Evolutionary conservation across 1,140 invertebrate genomes (phyloP), one percentile per base, ranked within the genome.

Genomic region (Glossosoma conforme): DNA sequence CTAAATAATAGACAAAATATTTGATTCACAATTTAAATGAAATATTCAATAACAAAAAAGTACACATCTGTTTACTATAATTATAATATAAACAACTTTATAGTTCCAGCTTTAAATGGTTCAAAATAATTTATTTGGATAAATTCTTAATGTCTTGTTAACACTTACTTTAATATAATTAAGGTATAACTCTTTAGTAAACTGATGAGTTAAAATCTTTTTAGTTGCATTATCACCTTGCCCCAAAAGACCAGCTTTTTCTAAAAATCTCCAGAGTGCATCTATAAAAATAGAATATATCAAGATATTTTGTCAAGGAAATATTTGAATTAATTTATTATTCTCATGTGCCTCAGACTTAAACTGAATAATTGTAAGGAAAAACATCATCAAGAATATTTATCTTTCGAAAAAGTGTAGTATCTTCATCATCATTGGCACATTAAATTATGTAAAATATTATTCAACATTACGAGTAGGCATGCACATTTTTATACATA

Each of bases 291-390:
- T 19, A 17, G 11, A 18, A 38, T 17, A 17, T 17, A 38, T 38
- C 8, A 14, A 36, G 33, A 14, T 14, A 36, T 36, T 6, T 9
- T 36, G 33, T 18, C 13, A 30, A 5, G 10, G 6, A 32, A 19
- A 20, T 32, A 17, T n/a, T 32, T 13, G 1, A 32, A 44, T 11
- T 32, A 21, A 32, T 17, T 13, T 35, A 45, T 47, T 11, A n/a
- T 18, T 17, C 22, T 2, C 28, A 35, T 36, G 19, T 38, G 33
- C 33, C 50, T 57, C 55, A 57, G 55, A 57, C 50, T 57, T 52
- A 57, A 57, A 57, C 55, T 44, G 28, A 48, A 44, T 53, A 25
- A 52, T 35, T 38, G 40, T 33, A 53, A 52, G 50, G 44, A 52
- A 41, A 25, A 15, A 35, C 21, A 43, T 53, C 49, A 46, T 44